Base-by-base conservation (phyloP, 2,888 invertebrate species). In the Meteorus cinctellus region DNA sequence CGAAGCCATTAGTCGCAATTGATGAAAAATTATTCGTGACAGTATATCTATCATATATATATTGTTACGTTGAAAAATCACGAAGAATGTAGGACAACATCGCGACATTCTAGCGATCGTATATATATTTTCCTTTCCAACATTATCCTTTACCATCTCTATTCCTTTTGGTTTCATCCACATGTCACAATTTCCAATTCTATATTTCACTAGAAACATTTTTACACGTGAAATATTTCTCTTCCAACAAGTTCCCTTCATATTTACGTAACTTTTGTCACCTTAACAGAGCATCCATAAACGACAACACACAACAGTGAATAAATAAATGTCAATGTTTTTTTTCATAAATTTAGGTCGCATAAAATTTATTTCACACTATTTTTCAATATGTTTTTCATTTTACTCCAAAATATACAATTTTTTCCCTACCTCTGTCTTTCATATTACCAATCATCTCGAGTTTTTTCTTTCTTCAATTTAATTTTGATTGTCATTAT, bases 241-340 rank as follows among this genome's bases (percentile, higher is more conserved):
- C 5, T 41, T 36, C 24, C 45, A n/a, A 14, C 19, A 14, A 36
- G 27, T 63, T 62, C 55, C 70, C 41, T 10, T 79, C 82, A 82
- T 82, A 79, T 83, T 83, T 83, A 77, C 84, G 82, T 83, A 82
- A 83, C 81, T 83, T 83, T 83, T 79, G 76, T 72, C 62, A 10
- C 48, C 4, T 5, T 65, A 34, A 62, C 71, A 45, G 29, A 65
- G 34, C 63, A 65, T 65, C 65, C 19, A 65, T 34, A 5, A 55
- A 6, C 8, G 2, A 55, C n/a, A 19, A 19, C 5, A 55, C 8
- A 55, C 19, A 55, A 48, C 48, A 48, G 48, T 48, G 48, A 48
- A 62, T 27, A 66, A 67, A 29, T 6, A 34, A 65, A 34, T 14
- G 31, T 34, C 34, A 36, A 59, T 59, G 55, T 41, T 55, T 45